Conservation (phyloP, 1,140 invertebrate genomes). For the Pentalonia nigronervosa region DNA sequence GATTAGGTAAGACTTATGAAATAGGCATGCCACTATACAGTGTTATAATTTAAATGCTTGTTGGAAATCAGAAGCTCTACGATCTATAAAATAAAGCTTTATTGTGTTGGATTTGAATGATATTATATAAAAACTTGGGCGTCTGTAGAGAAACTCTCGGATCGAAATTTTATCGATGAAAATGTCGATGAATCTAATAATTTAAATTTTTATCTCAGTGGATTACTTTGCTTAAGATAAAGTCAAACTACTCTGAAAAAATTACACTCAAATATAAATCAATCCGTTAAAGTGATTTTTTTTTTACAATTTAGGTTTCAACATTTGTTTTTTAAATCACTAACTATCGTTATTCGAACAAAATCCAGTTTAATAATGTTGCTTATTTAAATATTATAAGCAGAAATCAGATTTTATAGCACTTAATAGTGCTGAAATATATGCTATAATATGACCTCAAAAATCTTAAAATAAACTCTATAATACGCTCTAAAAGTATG, state of each 20-base stretch:
- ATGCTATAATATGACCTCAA: no score
- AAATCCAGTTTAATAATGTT: neutral
- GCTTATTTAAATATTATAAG: neutral
- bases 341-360: neutral
- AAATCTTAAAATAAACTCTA: no score
- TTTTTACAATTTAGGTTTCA: neutral
- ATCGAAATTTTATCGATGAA: neutral
- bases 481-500: no score
- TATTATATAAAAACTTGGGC: neutral
- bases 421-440: no score
- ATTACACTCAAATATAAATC: neutral
- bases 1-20: neutral
- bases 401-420: no score
- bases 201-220: neutral
- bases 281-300: neutral
- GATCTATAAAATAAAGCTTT: neutral
- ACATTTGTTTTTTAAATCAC: neutral
- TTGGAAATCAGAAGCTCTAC: neutral
- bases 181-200: slow-evolving; percentile 23
- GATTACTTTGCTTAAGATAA: neutral
- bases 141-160: neutral
- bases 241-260: neutral
- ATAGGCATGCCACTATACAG: neutral
- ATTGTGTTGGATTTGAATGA: neutral
- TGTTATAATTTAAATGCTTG: neutral